A percentile compares a stretch with the other conserved stretches of the same genome.
Evolutionary conservation across 2,113 vertebrate genomes (phyloP).

Genomic region (Mixornis gularis): DNA sequence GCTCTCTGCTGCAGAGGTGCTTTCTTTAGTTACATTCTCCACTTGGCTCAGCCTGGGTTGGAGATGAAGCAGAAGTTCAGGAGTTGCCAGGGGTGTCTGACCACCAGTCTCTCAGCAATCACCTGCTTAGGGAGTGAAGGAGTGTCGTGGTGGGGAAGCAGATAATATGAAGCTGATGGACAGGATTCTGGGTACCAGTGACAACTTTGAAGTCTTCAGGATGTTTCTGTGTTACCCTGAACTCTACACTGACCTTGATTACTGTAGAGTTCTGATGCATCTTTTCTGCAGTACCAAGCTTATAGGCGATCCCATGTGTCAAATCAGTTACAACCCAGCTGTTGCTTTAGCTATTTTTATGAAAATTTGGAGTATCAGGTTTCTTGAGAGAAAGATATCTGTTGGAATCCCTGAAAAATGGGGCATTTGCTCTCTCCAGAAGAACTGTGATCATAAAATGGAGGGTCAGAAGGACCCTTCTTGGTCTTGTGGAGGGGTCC

Average conservation of each 20-base stretch:
- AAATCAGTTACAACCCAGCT: not conserved
- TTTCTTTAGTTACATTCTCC: not conserved
- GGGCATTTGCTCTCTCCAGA: not conserved
- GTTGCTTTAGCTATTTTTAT: not conserved
- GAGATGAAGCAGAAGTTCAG: not conserved
- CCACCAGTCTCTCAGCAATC: not conserved
- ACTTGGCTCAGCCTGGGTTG: not conserved
- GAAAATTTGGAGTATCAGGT: not conserved
- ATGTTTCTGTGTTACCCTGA: not conserved
- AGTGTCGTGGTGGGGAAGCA: fast-evolving
- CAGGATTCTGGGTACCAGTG: not conserved
- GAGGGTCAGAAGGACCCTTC: not conserved
- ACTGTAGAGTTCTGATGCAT: not conserved
- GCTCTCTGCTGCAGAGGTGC: not conserved
- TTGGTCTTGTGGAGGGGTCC: not conserved
- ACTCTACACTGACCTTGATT: not conserved
- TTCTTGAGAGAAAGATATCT: not conserved
- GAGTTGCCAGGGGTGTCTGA: not conserved
- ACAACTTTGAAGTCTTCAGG: not conserved
- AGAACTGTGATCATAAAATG: not conserved
- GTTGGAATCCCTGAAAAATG: not conserved
- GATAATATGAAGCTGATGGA: not conserved
- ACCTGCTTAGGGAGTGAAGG: not conserved
- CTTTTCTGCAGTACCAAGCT: not conserved
- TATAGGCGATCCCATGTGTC: not conserved